phyloP scores from a whole-genome alignment of 2,797 vertebrate genomes.

The Siniperca obscura region DNA sequence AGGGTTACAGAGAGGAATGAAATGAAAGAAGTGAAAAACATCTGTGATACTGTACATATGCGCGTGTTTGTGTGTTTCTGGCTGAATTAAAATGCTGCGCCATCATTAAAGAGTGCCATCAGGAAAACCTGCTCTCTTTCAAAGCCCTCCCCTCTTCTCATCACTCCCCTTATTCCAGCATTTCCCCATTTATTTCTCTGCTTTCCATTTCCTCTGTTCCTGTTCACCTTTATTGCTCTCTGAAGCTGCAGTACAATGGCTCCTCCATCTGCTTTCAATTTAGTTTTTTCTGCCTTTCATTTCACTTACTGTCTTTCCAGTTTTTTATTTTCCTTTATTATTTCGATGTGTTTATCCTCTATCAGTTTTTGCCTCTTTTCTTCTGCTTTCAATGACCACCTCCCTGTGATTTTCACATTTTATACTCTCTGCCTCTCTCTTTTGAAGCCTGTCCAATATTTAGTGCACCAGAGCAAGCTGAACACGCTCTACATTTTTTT shows the following conservation, averaged over 20 bases:
- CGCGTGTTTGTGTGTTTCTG: constrained; percentile 4
- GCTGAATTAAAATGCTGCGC: constrained; percentile 34
- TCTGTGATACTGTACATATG: background rate
- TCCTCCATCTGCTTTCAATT: constrained; percentile 40
- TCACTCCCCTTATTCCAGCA: constrained; percentile 32
- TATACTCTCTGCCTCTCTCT: background rate
- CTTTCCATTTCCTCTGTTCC: constrained; percentile 48
- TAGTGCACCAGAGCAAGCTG: background rate
- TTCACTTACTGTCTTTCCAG: background rate
- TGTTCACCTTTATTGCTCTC: constrained; percentile 46
- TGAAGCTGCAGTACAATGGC: constrained; percentile 48
- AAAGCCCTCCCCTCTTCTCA: constrained; percentile 26
- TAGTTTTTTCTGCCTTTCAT: constrained; percentile 39
- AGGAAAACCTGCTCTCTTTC: constrained; percentile 53
- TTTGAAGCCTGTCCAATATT: background rate
- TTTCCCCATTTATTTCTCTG: constrained; percentile 18
- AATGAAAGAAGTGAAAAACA: constrained; percentile 17
- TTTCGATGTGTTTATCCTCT: constrained; percentile 14
- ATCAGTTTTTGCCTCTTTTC: constrained; percentile 24
- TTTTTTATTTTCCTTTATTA: constrained; percentile 9
- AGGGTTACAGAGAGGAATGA: background rate
- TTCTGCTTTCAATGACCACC: constrained; percentile 13
- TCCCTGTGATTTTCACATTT: constrained; percentile 16
- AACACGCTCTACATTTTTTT: background rate
- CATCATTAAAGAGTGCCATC: constrained; percentile 45